Evolutionary conservation across 2,888 invertebrate species (phyloP).

Genomic region (Heliothis peltigera): DNA sequence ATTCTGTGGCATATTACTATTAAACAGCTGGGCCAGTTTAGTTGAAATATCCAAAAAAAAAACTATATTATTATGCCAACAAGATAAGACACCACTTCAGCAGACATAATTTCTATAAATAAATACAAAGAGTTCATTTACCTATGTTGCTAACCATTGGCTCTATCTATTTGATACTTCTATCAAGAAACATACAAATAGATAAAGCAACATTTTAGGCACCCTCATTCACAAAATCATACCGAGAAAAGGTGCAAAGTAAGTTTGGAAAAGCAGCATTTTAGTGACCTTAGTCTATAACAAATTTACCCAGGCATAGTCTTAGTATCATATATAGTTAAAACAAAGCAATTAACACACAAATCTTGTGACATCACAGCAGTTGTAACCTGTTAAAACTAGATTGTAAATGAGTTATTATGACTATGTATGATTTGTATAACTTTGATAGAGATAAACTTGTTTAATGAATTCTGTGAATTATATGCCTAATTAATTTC

Average conservation of each 20-base stretch:
- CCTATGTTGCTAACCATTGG: conserved; percentile 15
- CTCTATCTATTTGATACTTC: conserved; percentile 3
- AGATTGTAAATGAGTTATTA: conserved; percentile 29
- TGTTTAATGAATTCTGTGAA: not conserved
- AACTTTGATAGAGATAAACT: conserved; percentile 23
- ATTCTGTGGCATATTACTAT: no score
- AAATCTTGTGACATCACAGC: not conserved
- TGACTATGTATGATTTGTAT: conserved; percentile 14
- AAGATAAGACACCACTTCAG: not conserved
- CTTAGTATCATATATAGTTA: conserved; percentile 19
- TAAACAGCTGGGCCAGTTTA: no score
- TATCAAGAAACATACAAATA: conserved; percentile 9
- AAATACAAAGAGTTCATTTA: conserved; percentile 29
- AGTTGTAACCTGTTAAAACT: conserved; percentile 35
- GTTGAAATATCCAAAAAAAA: not conserved
- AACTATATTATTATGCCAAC: conserved; percentile 1
- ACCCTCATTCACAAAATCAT: not conserved
- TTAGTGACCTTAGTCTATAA: not conserved
- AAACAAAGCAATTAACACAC: conserved; percentile 30
- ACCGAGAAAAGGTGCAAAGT: not conserved
- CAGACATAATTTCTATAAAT: conserved; percentile 1
- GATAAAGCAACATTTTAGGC: conserved; percentile 25
- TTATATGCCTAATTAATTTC: not conserved
- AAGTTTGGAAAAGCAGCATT: not conserved
- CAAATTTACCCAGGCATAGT: conserved; percentile 4